Base-by-base conservation (phyloP, 2,888 invertebrate species). In the Leptura quadrifasciata region DNA sequence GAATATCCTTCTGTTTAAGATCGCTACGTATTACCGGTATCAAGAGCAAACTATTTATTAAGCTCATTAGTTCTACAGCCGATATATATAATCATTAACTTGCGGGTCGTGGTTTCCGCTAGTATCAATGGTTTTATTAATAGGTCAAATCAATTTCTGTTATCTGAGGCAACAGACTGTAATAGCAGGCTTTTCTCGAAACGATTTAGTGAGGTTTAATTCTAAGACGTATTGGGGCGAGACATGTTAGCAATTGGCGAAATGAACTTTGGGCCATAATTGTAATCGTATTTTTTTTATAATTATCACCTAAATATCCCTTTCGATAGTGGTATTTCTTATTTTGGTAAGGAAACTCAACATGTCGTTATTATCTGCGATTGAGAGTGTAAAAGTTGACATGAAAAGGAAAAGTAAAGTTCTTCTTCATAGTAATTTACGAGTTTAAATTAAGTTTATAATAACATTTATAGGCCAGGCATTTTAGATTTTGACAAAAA, bases 111-210 rank as follows among this genome's bases (percentile, higher is more conserved):
- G 47, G n/a, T 15, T 47, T 47, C n/a, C 15, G 47, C n/a, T n/a
- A 15, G 47, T 2, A 47, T 6, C 47, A 47, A n/a, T 1, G 47
- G n/a, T n/a, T 15, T 47, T 47, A 47, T 47, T 15, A 47, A 47
- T 47, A n/a, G n/a, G n/a, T n/a, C 47, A 47, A 6, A 47, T 6
- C 47, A 3, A 47, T 47, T 10, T 47, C n/a, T 6, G n/a, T 47
- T 47, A 47, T 47, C 47, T 47, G n/a, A n/a, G n/a, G 47, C 15
- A 47, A n/a, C 47, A n/a, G 47, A 47, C 47, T 47, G 47, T 47
- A 47, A n/a, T 47, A 47, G n/a, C 5, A n/a, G 6, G n/a, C n/a
- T 47, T 47, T 10, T 15, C n/a, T 0, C 5, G 6, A 47, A n/a
- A n/a, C 3, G 47, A 15, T 47, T 6, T 47, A 47, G 47, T 12